Conservation (phyloP, 2,888 invertebrate genomes). For the Mesochorus sp. region DNA sequence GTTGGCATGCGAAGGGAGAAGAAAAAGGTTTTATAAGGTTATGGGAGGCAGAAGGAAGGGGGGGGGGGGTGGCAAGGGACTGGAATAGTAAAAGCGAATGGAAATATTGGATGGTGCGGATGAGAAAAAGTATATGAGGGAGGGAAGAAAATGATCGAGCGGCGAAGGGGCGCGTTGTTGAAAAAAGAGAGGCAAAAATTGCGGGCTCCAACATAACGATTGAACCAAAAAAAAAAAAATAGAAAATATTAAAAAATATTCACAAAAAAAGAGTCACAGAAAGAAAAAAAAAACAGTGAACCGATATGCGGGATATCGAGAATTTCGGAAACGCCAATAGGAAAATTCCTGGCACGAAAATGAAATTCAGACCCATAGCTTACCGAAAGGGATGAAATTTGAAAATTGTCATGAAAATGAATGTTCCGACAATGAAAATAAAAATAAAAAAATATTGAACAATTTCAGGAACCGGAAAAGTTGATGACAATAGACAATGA, state of each 20-base stretch:
- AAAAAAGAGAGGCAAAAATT: slow-evolving; percentile 2
- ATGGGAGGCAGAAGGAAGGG: not conserved
- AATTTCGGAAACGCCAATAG: not conserved
- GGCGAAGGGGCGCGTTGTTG: not conserved
- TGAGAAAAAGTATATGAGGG: not conserved
- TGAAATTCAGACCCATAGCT: not conserved
- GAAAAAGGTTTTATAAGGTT: not conserved
- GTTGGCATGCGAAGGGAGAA: not conserved
- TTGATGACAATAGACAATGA: not conserved
- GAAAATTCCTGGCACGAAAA: not conserved
- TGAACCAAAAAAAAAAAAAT: slow-evolving; percentile 5
- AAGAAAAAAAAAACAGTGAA: not conserved
- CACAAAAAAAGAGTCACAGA: not conserved
- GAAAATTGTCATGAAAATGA: not conserved
- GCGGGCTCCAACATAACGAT: not conserved
- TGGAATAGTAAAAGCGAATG: slow-evolving; percentile 1
- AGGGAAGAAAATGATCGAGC: slow-evolving; percentile 6
- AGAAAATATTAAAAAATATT: not conserved
- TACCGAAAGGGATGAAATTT: not conserved
- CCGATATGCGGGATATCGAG: not conserved
- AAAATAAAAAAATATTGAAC: not conserved
- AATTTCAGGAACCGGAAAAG: not conserved
- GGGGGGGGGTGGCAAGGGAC: no score
- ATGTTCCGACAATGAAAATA: no score
- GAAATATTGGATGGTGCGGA: not conserved